Conservation (phyloP, 2,113 vertebrate genomes). For the human (Homo sapiens) region GRCh38 chr4:35638501-35639000, state of each 20-base stretch:
- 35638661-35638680: neutral
- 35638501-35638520: neutral
- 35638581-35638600: neutral
- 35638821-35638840: neutral
- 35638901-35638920: neutral
- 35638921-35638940: neutral
- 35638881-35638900: neutral
- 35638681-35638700: neutral
- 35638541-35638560: neutral
- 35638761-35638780: neutral
- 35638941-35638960: neutral
- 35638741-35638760: neutral
- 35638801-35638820: neutral
- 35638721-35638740: neutral
- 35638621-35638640: neutral
- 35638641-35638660: neutral
- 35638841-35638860: neutral
- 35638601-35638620: neutral
- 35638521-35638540: neutral
- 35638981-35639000: conserved; percentile 39
- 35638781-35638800: neutral
- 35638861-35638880: neutral
- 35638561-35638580: neutral
- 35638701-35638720: neutral
- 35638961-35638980: conserved; percentile 9